A percentile compares a stretch with the other conserved stretches of the same genome.
phyloP scores from a whole-genome alignment of 2,888 invertebrate genomes.

The Xestia c-nigrum region DNA sequence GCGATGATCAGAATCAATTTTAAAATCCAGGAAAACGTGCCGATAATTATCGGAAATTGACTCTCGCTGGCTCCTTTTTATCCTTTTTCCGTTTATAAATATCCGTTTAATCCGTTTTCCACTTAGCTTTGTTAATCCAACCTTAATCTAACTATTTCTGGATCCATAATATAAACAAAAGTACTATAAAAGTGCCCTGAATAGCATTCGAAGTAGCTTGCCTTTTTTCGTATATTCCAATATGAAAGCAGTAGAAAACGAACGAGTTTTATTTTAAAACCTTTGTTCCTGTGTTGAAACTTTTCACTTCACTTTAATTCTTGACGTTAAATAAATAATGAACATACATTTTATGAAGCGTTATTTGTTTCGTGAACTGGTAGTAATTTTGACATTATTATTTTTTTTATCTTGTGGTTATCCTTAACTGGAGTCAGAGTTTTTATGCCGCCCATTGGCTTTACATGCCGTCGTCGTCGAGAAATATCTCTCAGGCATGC shows the following conservation, averaged over 20 bases:
- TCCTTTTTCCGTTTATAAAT: slow-evolving; percentile 3
- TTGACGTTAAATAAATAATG: slow-evolving; percentile 46
- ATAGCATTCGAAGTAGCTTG: not conserved
- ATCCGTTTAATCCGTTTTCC: slow-evolving; percentile 26
- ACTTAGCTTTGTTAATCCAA: slow-evolving; percentile 7
- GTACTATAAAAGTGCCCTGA: not conserved
- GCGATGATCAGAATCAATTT: not conserved
- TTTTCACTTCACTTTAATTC: slow-evolving; percentile 47
- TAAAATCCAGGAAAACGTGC: not conserved
- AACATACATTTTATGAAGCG: slow-evolving; percentile 21
- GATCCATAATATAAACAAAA: not conserved
- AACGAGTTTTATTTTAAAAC: slow-evolving; percentile 24
- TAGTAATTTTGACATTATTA: not conserved
- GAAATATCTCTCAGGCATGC: no score
- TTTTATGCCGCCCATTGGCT: no score
- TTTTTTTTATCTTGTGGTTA: no score
- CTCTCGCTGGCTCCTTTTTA: slow-evolving; percentile 11
- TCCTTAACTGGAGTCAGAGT: no score
- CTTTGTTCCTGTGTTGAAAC: slow-evolving; percentile 26
- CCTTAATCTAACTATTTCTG: slow-evolving; percentile 12
- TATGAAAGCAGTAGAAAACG: slow-evolving; percentile 25
- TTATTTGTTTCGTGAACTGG: slow-evolving; percentile 20
- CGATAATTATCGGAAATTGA: slow-evolving; percentile 37
- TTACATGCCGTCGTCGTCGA: no score
- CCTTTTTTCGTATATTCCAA: slow-evolving; percentile 19